A percentile compares a stretch with the other conserved stretches of the same genome.
Conservation (phyloP, 2,888 invertebrate species). For the Caenorhabditis uteleia region DNA sequence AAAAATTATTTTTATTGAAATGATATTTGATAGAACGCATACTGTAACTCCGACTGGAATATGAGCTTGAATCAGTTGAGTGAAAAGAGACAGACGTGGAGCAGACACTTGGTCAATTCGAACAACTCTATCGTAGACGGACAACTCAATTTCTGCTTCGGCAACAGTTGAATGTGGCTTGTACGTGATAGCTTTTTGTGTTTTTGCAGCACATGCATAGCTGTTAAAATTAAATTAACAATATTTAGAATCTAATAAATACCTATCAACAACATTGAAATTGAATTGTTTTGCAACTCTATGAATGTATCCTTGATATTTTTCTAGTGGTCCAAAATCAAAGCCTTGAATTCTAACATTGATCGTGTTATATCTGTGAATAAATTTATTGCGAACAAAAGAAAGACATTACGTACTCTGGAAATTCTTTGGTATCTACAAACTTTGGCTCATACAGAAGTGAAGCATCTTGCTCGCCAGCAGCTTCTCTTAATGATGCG, state of each 20-base stretch:
- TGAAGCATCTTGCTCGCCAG: conserved; percentile 36
- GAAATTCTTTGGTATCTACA: conserved; percentile 53
- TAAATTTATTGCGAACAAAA: neutral
- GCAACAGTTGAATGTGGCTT: conserved; percentile 59
- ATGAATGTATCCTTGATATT: conserved; percentile 62
- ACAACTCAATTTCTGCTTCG: conserved; percentile 53
- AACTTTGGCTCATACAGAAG: conserved; percentile 59
- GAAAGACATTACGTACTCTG: conserved; percentile 42
- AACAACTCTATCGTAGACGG: conserved; percentile 60
- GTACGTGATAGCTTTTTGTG: conserved; percentile 53
- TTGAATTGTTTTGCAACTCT: conserved; percentile 54
- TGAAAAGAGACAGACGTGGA: conserved; percentile 60
- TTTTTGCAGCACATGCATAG: conserved; percentile 64
- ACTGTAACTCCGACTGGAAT: conserved; percentile 62
- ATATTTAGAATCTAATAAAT: neutral
- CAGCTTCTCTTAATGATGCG: conserved; percentile 52
- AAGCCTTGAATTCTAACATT: conserved; percentile 62
- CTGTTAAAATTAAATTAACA: conserved; percentile 36
- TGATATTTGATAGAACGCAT: neutral
- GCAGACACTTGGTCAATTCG: conserved; percentile 52
- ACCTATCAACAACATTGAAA: conserved; percentile 65
- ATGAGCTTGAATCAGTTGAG: conserved; percentile 57
- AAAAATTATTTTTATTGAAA: neutral
- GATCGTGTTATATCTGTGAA: conserved; percentile 42
- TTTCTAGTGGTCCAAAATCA: conserved; percentile 64